These are phyloP conservation scores for Sitobion miscanthi DNA, from an alignment of 1,140 invertebrate genomes.

Conservation along the genomic window DNA sequence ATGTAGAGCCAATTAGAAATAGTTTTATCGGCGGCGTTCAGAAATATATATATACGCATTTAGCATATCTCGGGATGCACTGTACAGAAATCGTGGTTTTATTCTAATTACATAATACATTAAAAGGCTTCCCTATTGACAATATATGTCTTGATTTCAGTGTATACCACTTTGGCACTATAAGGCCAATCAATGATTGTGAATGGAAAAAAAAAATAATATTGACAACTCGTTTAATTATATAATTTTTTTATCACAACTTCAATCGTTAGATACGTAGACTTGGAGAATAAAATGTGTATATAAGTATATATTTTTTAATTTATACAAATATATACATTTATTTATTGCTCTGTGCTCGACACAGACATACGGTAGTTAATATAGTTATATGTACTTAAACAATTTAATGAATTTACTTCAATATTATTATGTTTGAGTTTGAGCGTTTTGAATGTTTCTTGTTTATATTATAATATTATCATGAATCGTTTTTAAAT, in stretches of 20 bases:
- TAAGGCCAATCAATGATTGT: neutral
- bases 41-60: neutral
- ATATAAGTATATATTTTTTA: neutral
- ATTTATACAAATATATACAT: neutral
- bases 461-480: neutral
- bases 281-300: neutral
- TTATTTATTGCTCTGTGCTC: neutral
- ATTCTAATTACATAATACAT: neutral
- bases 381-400: neutral
- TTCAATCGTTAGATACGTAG: neutral
- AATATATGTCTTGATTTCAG: neutral
- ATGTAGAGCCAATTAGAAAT: neutral
- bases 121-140: neutral
- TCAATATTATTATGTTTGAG: neutral
- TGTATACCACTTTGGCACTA: neutral
- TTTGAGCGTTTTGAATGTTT: neutral
- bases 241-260: neutral
- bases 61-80: neutral
- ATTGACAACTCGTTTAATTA: neutral
- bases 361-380: neutral
- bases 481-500: neutral
- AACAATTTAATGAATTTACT: constrained; percentile 21
- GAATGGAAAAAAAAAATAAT: no score
- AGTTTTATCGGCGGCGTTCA: constrained; percentile 4
- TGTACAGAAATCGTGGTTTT: neutral